phyloP scores from a whole-genome alignment of 2,888 invertebrate genomes.

The Ormyrus rosae region DNA sequence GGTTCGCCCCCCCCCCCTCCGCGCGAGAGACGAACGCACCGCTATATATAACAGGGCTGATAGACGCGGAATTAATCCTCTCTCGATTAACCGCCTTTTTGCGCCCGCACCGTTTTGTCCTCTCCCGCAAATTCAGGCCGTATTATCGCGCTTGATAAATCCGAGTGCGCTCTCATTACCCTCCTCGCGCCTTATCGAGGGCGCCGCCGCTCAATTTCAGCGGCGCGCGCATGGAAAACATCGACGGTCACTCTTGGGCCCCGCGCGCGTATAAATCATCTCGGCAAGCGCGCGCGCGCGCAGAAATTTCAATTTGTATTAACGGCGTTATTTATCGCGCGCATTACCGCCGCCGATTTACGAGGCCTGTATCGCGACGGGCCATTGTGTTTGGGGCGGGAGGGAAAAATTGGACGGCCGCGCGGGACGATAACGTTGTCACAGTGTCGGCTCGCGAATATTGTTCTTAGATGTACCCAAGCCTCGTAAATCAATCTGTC shows the following conservation, averaged over 20 bases:
- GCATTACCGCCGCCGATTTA: too few relatives aligned
- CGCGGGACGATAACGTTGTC: too few relatives aligned
- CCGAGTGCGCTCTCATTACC: slow-evolving; percentile 12
- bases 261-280: slow-evolving; percentile 36
- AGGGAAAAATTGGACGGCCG: too few relatives aligned
- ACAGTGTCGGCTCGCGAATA: too few relatives aligned
- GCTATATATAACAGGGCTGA: background rate
- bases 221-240: background rate
- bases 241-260: background rate
- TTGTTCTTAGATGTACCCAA: too few relatives aligned
- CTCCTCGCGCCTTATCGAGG: slow-evolving; percentile 50
- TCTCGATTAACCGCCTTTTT: slow-evolving; percentile 26
- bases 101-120: too few relatives aligned
- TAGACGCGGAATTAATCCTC: slow-evolving; percentile 47
- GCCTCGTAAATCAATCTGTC: background rate
- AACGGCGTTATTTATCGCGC: slow-evolving; percentile 27
- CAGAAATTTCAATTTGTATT: slow-evolving; percentile 46
- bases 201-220: background rate
- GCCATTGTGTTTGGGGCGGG: too few relatives aligned
- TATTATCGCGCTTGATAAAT: slow-evolving; percentile 27
- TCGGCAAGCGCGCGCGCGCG: background rate
- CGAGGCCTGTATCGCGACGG: too few relatives aligned
- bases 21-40: slow-evolving; percentile 3
- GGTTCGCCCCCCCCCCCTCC: background rate
- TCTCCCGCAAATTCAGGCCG: background rate